Base-by-base conservation (phyloP, 2,113 vertebrate genomes). In the Ciconia maguari region DNA sequence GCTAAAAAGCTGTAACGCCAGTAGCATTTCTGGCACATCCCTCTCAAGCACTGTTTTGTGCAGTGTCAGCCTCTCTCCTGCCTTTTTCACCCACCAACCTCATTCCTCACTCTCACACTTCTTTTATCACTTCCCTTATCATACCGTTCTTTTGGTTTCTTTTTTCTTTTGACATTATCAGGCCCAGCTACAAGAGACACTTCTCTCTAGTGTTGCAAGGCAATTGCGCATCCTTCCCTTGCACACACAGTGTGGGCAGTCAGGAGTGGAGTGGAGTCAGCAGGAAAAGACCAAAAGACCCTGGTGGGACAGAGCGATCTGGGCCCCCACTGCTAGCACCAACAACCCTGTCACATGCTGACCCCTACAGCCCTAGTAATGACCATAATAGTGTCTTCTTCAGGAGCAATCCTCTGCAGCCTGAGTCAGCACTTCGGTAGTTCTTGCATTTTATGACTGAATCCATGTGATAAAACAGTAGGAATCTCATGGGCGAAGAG, bases 231-330 rank as follows among this genome's bases (percentile, higher is more conserved):
- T 12, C 74, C 30, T 81, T 58, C 68, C n/a, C 42, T 36, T 27
- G 27, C 0, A 1, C 54, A 75, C 10, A 19, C 6, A 81, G 38
- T 58, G 77, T 0, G 2, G 27, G 41, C 5, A 10, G 55, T 11
- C 17, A 44, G 69, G 24, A 80, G 24, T 2, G 0, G 22, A 83
- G 8, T 25, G 26, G 22, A 80, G 24, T 44, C 58, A 49, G 19
- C 30, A n/a, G 32, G 17, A 51, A 65, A 90, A 83, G n/a, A n/a
- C 5, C n/a, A 18, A 18, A 77, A 69, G 29, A 70, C 11, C 11
- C 6, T 1, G 1, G 19, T 16, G 58, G 24, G 27, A 85, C 2
- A 1, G 44, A 74, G 42, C 2, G 7, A 65, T 12, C 78, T n/a
- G 15, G 32, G 7, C 8, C 12, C 20, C 22, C 10, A 5, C 41